Conservation (phyloP, 2,797 vertebrate species). For the Sebastes vulpes region DNA sequence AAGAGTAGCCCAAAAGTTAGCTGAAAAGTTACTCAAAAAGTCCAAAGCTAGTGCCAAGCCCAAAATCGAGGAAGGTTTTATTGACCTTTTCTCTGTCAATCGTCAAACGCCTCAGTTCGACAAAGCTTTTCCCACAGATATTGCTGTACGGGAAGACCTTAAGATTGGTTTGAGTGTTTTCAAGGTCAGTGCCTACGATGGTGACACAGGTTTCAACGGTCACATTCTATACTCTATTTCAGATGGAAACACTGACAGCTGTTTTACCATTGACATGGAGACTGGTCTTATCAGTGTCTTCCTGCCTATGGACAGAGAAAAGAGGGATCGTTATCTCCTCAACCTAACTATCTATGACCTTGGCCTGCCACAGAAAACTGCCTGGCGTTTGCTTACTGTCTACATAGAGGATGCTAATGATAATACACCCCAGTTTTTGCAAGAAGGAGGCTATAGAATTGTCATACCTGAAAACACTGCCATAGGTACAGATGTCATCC, state of each 20-base stretch:
- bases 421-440: conserved; percentile 93
- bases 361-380: conserved; percentile 91
- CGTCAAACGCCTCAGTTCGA: conserved; percentile 95
- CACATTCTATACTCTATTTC: conserved; percentile 93
- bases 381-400: conserved; percentile 92
- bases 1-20: conserved; percentile 93
- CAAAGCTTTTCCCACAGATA: conserved; percentile 92
- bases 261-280: conserved; percentile 93
- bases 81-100: conserved; percentile 96
- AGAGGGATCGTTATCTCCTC: conserved; percentile 92
- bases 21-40: conserved; percentile 96
- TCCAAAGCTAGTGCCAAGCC: conserved; percentile 92
- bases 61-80: conserved; percentile 93
- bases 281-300: conserved; percentile 91
- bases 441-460: conserved; percentile 89
- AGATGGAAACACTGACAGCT: conserved; percentile 93
- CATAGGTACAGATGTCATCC: conserved; percentile 93
- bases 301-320: conserved; percentile 95
- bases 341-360: conserved; percentile 96
- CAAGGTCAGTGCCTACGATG: conserved; percentile 92
- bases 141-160: conserved; percentile 92
- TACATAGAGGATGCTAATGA: conserved; percentile 95
- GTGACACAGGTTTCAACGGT: conserved; percentile 96
- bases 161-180: conserved; percentile 89
- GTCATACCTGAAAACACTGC: conserved; percentile 94